Conservation (phyloP, 2,113 vertebrate species). For the Argyrosomus japonicus region DNA sequence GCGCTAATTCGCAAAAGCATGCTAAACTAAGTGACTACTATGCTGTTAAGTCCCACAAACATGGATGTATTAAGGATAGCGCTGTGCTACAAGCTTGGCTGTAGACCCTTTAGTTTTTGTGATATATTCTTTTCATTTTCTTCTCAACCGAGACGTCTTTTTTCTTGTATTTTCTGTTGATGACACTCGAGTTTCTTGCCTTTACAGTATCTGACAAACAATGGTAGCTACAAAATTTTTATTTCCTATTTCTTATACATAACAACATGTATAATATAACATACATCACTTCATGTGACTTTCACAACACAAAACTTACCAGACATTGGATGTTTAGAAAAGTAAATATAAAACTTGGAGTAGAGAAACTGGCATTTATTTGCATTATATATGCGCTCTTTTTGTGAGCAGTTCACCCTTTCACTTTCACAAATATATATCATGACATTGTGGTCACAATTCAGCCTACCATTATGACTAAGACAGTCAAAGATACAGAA, state of each 20-base stretch:
- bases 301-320: neutral
- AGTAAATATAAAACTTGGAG: neutral
- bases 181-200: neutral
- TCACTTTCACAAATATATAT: no score
- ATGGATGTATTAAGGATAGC: neutral
- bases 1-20: neutral
- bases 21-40: neutral
- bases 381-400: no score
- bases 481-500: no score
- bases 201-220: neutral
- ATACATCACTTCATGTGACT: neutral
- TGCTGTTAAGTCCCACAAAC: no score
- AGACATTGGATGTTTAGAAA: neutral
- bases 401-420: no score
- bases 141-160: neutral
- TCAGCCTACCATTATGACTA: no score
- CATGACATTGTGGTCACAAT: no score
- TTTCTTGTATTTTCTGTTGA: neutral
- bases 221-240: no score
- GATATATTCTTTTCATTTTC: neutral
- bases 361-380: no score
- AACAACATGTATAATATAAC: neutral
- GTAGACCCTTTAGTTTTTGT: neutral
- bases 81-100: neutral
- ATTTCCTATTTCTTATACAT: no score